Percentiles rank a stretch among this genome's conserved stretches.
These are phyloP conservation scores for Diorhabda carinulata DNA, from an alignment of 1,140 invertebrate genomes.

Conservation along the genomic window DNA sequence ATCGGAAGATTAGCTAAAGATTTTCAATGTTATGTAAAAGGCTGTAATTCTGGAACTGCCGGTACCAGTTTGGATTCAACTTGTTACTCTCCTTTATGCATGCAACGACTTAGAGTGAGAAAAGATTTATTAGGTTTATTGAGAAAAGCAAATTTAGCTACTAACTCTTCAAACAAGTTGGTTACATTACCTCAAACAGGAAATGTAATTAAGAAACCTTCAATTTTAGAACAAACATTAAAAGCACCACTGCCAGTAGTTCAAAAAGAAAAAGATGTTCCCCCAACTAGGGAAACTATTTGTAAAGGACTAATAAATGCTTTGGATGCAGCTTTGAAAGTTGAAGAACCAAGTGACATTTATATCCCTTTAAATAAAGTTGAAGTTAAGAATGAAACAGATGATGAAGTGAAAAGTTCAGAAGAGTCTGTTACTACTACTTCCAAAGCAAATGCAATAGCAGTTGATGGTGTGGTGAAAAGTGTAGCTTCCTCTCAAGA, in stretches of 20 bases:
- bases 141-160: constrained; percentile 55
- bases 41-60: constrained; percentile 60
- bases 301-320: constrained; percentile 58
- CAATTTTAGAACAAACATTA: constrained; percentile 53
- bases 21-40: constrained; percentile 64
- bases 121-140: constrained; percentile 63
- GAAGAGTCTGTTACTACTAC: constrained; percentile 47
- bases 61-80: constrained; percentile 52
- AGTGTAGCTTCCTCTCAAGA: constrained; percentile 42
- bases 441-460: constrained; percentile 44
- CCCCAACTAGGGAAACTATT: constrained; percentile 43
- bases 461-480: constrained; percentile 48
- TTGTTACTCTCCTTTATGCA: constrained; percentile 75
- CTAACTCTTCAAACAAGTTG: constrained; percentile 36
- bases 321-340: constrained; percentile 55
- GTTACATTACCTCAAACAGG: constrained; percentile 9
- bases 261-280: constrained; percentile 23
- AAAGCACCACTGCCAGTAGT: constrained; percentile 40
- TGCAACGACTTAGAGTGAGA: constrained; percentile 64
- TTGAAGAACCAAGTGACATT: constrained; percentile 52
- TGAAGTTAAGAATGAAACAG: constrained; percentile 48
- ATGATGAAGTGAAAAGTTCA: constrained; percentile 39
- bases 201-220: constrained; percentile 44
- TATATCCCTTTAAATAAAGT: constrained; percentile 42
- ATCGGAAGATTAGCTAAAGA: constrained; percentile 59